These are phyloP conservation scores for Eurytoma adleriae DNA, from an alignment of 2,888 invertebrate genomes.

Conservation along the genomic window DNA sequence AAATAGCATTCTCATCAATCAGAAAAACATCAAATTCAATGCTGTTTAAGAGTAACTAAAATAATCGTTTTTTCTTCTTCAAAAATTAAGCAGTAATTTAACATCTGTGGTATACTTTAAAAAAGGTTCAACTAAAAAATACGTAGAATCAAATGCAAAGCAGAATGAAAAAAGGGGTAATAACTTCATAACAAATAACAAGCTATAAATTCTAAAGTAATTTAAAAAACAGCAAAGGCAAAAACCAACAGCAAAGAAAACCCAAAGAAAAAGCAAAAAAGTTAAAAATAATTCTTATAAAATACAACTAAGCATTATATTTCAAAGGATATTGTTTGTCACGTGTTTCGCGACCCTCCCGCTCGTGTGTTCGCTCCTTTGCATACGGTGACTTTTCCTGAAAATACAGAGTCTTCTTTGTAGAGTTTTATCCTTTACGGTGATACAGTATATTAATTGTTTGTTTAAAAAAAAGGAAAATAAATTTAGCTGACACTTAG, in stretches of 20 bases:
- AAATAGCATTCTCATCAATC: too few species aligned
- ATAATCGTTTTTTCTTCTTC: too few species aligned
- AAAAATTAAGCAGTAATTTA: too few species aligned
- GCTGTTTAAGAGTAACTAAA: too few species aligned
- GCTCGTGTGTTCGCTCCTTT: conserved; percentile 84
- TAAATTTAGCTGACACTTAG: too few species aligned
- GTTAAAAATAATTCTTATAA: conserved; percentile 24
- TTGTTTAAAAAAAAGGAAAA: too few species aligned
- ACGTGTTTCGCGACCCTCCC: conserved; percentile 84
- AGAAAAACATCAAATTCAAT: too few species aligned
- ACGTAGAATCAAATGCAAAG: background rate
- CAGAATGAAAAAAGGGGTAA: background rate
- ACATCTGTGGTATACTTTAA: too few species aligned
- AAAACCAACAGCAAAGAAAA: background rate
- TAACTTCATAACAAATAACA: background rate
- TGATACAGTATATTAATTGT: background rate
- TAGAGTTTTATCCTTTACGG: conserved; percentile 23
- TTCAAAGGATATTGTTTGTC: conserved; percentile 90
- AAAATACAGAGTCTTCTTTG: conserved; percentile 66
- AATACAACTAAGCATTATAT: conserved; percentile 48
- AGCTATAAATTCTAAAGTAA: background rate
- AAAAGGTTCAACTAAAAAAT: too few species aligned
- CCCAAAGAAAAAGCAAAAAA: background rate
- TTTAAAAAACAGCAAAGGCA: background rate
- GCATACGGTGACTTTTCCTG: conserved; percentile 89